phyloP scores from a whole-genome alignment of 1,140 invertebrate species.

The Drosophila mauritiana region DNA sequence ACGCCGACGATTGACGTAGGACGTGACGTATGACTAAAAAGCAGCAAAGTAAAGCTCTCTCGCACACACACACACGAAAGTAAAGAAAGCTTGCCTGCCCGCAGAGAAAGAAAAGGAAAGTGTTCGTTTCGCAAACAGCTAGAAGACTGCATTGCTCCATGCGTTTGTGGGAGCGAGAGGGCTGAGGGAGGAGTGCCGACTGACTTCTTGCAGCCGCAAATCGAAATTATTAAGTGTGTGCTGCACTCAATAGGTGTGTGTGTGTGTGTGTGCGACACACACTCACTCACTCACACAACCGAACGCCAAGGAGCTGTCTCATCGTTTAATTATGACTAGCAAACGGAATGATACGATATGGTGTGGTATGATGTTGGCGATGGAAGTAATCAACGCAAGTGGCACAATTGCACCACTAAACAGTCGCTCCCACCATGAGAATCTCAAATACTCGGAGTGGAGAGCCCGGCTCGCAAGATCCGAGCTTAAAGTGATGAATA shows the following conservation, averaged over 20 bases:
- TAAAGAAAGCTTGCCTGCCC: slow-evolving; percentile 9
- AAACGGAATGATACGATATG: slow-evolving; percentile 17
- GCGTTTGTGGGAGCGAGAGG: slow-evolving; percentile 29
- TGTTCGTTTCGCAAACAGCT: slow-evolving; percentile 53
- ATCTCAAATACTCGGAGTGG: slow-evolving; percentile 58
- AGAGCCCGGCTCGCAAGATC: slow-evolving; percentile 10
- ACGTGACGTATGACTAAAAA: slow-evolving; percentile 65
- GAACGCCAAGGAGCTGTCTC: slow-evolving; percentile 24
- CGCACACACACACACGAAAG: slow-evolving; percentile 6
- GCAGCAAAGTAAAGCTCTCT: slow-evolving; percentile 55
- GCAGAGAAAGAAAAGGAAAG: slow-evolving; percentile 44
- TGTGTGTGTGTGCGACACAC: slow-evolving; percentile 14
- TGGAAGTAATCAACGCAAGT: slow-evolving; percentile 70
- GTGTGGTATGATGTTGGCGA: slow-evolving; percentile 24
- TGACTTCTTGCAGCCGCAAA: slow-evolving; percentile 52
- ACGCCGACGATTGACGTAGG: slow-evolving; percentile 71
- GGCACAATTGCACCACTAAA: slow-evolving; percentile 39
- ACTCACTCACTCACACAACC: slow-evolving; percentile 9
- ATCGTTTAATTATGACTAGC: slow-evolving; percentile 66
- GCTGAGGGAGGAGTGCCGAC: slow-evolving; percentile 12
- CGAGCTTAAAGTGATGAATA: slow-evolving; percentile 27
- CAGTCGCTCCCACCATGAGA: slow-evolving; percentile 21
- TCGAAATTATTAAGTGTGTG: slow-evolving; percentile 29
- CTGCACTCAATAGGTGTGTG: slow-evolving; percentile 27
- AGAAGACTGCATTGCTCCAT: slow-evolving; percentile 55